These are phyloP conservation scores for Eurystomus gularis DNA, from an alignment of 2,113 vertebrate genomes.

Conservation along the genomic window DNA sequence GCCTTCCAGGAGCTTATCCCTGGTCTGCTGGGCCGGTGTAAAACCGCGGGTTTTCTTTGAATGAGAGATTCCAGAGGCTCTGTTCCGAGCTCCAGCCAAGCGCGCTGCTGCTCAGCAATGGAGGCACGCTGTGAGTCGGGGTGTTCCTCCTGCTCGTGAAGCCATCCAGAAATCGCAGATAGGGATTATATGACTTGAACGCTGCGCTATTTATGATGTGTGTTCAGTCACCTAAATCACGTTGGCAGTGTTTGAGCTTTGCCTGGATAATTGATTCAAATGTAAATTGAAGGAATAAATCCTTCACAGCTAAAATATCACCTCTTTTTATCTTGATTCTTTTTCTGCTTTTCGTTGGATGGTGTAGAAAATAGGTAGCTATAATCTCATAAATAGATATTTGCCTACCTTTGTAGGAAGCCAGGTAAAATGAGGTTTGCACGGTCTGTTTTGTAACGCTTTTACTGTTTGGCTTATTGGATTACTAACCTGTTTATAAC, in stretches of 20 bases:
- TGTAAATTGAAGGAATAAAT: constrained; percentile 50
- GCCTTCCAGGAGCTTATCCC: neutral
- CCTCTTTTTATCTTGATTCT: constrained; percentile 20
- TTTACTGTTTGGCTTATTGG: neutral
- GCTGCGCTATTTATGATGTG: neutral
- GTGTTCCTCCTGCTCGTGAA: neutral
- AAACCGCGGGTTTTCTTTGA: neutral
- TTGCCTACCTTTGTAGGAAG: neutral
- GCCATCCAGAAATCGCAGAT: neutral
- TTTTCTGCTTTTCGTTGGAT: neutral
- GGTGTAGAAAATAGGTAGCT: neutral
- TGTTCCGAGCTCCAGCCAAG: neutral
- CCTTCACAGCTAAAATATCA: constrained; percentile 21
- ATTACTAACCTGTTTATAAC: neutral
- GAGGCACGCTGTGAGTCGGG: accelerated
- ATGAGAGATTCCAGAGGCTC: neutral
- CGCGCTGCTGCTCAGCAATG: accelerated
- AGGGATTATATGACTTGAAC: neutral
- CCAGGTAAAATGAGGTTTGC: neutral
- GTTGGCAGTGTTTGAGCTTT: neutral
- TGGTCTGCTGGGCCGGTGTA: neutral
- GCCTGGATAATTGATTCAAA: constrained; percentile 56
- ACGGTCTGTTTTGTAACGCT: neutral
- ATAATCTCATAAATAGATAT: constrained; percentile 21
- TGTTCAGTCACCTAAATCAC: constrained; percentile 42